Base-by-base conservation (phyloP, 2,797 vertebrate genomes). In the Cryptoblepharus egeriae region DNA sequence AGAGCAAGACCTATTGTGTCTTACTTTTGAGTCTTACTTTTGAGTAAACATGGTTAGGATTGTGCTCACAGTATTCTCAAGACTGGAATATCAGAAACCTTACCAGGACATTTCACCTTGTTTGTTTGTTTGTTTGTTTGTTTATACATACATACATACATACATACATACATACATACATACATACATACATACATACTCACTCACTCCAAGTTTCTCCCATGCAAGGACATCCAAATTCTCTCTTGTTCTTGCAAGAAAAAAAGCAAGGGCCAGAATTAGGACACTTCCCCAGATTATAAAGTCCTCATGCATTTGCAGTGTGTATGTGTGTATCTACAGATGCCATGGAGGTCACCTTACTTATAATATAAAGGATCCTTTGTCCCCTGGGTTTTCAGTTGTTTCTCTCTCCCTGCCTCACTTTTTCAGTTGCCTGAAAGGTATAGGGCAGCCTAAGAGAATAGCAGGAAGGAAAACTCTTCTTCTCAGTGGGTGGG, bases 341-440 rank as follows among this genome's bases (percentile, higher is more conserved):
- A 83, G 67, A 80, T 64, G 78, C 84, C 74, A 58, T 55, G 35
- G 68, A 55, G 79, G 79, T 81, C 84, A 37, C 52, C 61, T 77
- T 81, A 81, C 68, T 67, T 49, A 22, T 45, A 20, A 74, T 60
- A 81, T 60, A 73, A 81, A 81, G 84, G 58, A 12, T 20, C 26
- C 61, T 30, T 85, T 72, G 84, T 85, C 67, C 79, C 74, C 18
- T 72, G 32, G 58, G 69, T 18, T 76, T 81, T 67, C 49, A 12
- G n/a, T 28, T 42, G 64, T 68, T 8, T 39, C 49, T 8, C 45
- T 52, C 35, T 26, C 20, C n/a, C 12, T 63, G 16, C 10, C 26
- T 30, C 16, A 10, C 35, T 24, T 39, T 52, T 73, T 24, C 57
- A 75, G 15, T 69, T 42, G 67, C 72, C 42, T 67, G 76, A 70